These are phyloP conservation scores for Myotis brandtii DNA, from an alignment of 2,113 vertebrate species.

Conservation along the genomic window DNA sequence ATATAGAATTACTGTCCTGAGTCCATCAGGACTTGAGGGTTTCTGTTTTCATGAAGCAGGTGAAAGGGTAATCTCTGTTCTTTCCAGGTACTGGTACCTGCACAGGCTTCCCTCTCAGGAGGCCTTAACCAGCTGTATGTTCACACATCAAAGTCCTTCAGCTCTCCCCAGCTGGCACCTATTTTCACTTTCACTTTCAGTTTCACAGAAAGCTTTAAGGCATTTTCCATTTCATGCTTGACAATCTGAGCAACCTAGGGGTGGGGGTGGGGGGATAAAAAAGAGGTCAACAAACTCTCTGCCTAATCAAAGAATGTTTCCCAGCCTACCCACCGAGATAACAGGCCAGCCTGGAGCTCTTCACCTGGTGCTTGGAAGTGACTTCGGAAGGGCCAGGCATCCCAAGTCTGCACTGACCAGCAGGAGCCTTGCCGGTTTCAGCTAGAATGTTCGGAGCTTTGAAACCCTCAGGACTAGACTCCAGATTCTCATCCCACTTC, in stretches of 20 bases:
- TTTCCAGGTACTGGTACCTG: neutral
- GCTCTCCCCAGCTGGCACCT: slow-evolving; percentile 95
- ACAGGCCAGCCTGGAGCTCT: neutral
- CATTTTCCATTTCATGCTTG: slow-evolving; percentile 96
- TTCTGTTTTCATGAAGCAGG: neutral
- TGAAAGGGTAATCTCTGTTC: neutral
- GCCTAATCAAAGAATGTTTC: neutral
- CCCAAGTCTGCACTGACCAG: neutral
- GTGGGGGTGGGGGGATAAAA: neutral
- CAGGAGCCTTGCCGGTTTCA: neutral
- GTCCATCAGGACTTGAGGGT: neutral
- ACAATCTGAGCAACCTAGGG: slow-evolving; percentile 95
- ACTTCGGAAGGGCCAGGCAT: neutral
- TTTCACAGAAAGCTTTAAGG: slow-evolving; percentile 93
- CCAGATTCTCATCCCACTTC: neutral
- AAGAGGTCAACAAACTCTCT: neutral
- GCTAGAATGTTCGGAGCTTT: neutral
- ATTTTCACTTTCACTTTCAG: slow-evolving; percentile 94
- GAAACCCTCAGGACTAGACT: neutral
- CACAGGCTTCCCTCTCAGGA: neutral
- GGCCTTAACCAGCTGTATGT: rapidly evolving
- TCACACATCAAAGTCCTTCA: slow-evolving; percentile 93
- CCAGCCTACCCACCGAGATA: neutral
- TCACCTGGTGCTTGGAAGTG: neutral
- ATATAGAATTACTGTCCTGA: neutral